Evolutionary conservation across 2,888 invertebrate species (phyloP), one percentile per base, ranked within the genome.

Genomic region (Agrotis exclamationis): DNA sequence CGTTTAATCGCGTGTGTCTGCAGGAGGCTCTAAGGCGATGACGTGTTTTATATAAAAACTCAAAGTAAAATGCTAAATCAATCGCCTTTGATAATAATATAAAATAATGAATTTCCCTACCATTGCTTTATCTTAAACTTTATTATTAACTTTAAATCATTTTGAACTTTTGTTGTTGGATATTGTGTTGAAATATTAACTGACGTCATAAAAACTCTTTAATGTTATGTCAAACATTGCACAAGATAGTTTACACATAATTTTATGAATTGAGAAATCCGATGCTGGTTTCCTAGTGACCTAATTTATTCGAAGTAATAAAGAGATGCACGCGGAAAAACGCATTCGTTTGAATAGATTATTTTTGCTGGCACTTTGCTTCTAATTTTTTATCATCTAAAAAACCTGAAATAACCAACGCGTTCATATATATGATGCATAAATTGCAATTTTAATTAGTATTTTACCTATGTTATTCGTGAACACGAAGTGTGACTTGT

Each of bases 181-280:
- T 44, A 58, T 53, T 7, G 39, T 74, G 50, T 74, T 28, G 73
- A 22, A 33, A 59, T 66, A 47, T 58, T 20, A 45, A 24, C 48
- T 22, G 28, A 18, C 18, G 24, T 39, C 53, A 44, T 16, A 39
- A 50, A 24, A 50, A 57, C 28, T 22, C 4, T 51, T 39, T 63
- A 50, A 71, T 48, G 33, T 62, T 57, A 53, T 47, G 4, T 53
- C 45, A 45, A 71, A 14, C 11, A 44, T 58, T 53, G 16, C 51
- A 14, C 18, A 74, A 54, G 22, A 33, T 20, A 22, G n/a, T 22
- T 28, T 9, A 47, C 22, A 45, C 22, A 39, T n/a, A 60, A 67
- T 18, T 39, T 22, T 18, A 47, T 33, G 13, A 28, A 56, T 70
- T 56, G 5, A n/a, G 50, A 59, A 59, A 70, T 74, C 16, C 13